Base-by-base conservation (phyloP, 1,140 invertebrate species). In the Trissolcus basalis region DNA sequence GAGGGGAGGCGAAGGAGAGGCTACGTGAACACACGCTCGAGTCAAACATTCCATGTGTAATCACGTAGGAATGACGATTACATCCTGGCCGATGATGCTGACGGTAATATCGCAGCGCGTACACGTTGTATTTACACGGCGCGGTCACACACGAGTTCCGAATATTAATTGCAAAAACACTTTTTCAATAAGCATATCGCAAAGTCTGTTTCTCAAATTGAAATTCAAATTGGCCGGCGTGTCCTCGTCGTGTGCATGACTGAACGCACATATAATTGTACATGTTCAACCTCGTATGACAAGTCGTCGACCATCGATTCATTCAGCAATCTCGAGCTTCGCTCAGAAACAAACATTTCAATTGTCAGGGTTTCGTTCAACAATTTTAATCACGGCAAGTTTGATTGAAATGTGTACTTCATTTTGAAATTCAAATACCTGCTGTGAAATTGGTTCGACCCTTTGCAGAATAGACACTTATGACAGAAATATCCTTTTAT, bases 21-120 rank as follows among this genome's bases (percentile, higher is more conserved):
- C 58, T 44, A 53, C 39, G 45, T 48, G 54, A 50, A 58, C 41
- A 54, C 41, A 54, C 48, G 55, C 39, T 43, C 49, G 64, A 63
- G 68, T 78, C 67, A 71, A 72, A 72, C 58, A 63, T 70, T 51
- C 56, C 44, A 54, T 65, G 73, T 68, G 73, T 74, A 67, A 78
- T 76, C 79, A 80, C 75, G 70, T 65, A 67, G 75, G 81, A 83
- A 85, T 85, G 82, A 53, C 77, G 70, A 71, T 81, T 80, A 82
- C 80, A 82, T 85, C 82, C 81, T 82, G 81, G 58, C 10, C 58
- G 45, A 56, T 61, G 59, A 50, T 70, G 67, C 54, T 68, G 44
- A 6, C 36, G n/a, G 55, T 74, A 72, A 56, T 77, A 68, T 75
- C 56, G 60, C 32, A 12, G 64, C 79, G 68, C 69, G 71, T 75